phyloP scores from a whole-genome alignment of 1,140 invertebrate genomes.

The Drosophila azteca region DNA sequence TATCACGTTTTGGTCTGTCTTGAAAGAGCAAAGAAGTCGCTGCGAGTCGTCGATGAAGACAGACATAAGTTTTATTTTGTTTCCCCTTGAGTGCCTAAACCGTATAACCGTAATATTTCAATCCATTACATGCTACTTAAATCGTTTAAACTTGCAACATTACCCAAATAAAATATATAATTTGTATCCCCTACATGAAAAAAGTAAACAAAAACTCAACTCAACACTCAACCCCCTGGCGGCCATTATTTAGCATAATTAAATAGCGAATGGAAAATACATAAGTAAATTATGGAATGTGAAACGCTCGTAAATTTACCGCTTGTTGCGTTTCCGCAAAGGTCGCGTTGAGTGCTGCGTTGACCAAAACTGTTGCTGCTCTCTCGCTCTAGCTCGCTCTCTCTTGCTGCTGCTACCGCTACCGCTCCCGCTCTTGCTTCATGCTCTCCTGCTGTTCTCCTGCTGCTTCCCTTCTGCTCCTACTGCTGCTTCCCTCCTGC shows the following conservation, averaged over 20 bases:
- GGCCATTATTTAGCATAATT: constrained; percentile 54
- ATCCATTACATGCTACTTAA: too few relatives aligned
- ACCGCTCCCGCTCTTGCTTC: constrained; percentile 21
- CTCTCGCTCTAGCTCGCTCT: not conserved
- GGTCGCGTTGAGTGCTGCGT: constrained; percentile 38
- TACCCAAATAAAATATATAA: too few relatives aligned
- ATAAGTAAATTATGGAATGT: constrained; percentile 55
- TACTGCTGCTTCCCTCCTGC: not conserved
- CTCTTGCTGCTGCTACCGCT: not conserved
- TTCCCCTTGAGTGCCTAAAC: too few relatives aligned
- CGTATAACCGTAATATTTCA: too few relatives aligned
- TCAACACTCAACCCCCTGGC: constrained; percentile 4
- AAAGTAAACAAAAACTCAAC: constrained; percentile 18
- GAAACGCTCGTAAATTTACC: constrained; percentile 49
- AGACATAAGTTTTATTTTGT: too few relatives aligned
- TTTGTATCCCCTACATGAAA: too few relatives aligned
- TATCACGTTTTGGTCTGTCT: too few relatives aligned
- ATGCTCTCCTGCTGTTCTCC: not conserved
- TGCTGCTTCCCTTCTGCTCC: not conserved
- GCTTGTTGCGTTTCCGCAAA: constrained; percentile 30
- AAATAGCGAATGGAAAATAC: constrained; percentile 55
- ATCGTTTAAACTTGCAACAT: too few relatives aligned
- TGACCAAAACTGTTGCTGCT: constrained; percentile 52
- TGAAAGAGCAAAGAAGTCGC: too few relatives aligned
- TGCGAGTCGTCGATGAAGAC: too few relatives aligned